These are phyloP conservation scores for Sesia bembeciformis DNA, from an alignment of 2,888 invertebrate genomes.

Conservation along the genomic window DNA sequence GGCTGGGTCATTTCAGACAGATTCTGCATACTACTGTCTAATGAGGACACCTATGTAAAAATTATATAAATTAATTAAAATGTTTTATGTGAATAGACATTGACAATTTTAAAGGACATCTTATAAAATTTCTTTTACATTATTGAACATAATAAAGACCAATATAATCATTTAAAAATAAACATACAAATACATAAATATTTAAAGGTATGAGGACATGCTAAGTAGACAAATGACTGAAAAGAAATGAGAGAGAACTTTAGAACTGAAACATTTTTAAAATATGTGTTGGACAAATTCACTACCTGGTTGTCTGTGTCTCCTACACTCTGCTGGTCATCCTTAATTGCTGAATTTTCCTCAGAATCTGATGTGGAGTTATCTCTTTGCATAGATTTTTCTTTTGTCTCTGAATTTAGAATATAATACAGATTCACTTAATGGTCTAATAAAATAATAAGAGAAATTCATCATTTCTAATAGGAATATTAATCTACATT, in stretches of 20 bases:
- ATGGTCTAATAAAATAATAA: not conserved
- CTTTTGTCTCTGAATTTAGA: conserved; percentile 44
- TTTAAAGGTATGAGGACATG: too few species aligned
- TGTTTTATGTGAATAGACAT: not conserved
- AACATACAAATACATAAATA: too few species aligned
- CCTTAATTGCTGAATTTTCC: conserved; percentile 60
- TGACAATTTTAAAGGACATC: too few species aligned
- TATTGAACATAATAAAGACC: too few species aligned
- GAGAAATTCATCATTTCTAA: not conserved
- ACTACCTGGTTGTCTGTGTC: conserved; percentile 68
- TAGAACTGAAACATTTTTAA: not conserved
- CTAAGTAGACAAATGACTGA: too few species aligned
- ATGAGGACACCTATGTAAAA: conserved; percentile 52
- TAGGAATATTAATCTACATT: not conserved
- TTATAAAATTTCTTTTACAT: not conserved
- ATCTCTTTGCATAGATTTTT: conserved; percentile 69
- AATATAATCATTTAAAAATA: too few species aligned
- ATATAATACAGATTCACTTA: conserved; percentile 3
- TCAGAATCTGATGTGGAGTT: conserved; percentile 81
- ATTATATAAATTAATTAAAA: too few species aligned
- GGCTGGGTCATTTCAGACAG: conserved; percentile 66
- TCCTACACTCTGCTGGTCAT: conserved; percentile 65
- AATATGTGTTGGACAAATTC: not conserved
- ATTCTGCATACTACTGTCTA: conserved; percentile 67
- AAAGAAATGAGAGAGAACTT: too few species aligned